Base-by-base conservation (phyloP, 2,797 vertebrate species). In the Trichosurus vulpecula region DNA sequence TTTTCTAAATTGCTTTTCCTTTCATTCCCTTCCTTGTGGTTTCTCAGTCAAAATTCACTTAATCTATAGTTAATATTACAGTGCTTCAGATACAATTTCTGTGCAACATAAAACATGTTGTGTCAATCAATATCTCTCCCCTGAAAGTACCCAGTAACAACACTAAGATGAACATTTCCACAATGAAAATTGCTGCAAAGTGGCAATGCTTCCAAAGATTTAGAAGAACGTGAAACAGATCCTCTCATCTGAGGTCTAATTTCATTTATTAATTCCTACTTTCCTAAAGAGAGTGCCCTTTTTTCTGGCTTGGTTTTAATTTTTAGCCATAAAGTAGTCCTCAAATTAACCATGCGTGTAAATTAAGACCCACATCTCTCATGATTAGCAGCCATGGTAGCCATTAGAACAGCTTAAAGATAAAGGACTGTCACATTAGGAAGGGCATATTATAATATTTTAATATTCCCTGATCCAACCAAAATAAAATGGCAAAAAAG, bases 1-100 rank as follows among this genome's bases (percentile, higher is more conserved):
- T 54, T 95, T 93, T 96, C 66, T 66, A 93, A 66, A 55, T 53
- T 74, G 54, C 91, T 41, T 97, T 91, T 31, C 52, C 2, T 94
- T 92, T 57, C 31, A 52, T 52, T 94, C n/a, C 92, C 91, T 57
- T 91, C 56, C 51, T 92, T 90, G 29, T 55, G 92, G 87, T 56
- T n/a, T 58, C 92, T 92, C 58, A 54, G 91, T 30, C 54, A 6
- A 96, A 92, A 57, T 94, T 94, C 90, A 19, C 6, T 52, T 93
- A 57, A 52, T 55, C 52, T 10, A 16, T 92, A 3, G 35, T 87
- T 93, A 52, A 93, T 14, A 4, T 0, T 92, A 1, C 27, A 90
- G 3, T 29, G n/a, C 91, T 94, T 91, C 54, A 53, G 51, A 92
- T n/a, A 6, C 93, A 90, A 96, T 41, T 58, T 12, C 55, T 9